Evolutionary conservation across 2,797 vertebrate genomes (phyloP).

Genomic region (Cacajao melanocephalus): DNA sequence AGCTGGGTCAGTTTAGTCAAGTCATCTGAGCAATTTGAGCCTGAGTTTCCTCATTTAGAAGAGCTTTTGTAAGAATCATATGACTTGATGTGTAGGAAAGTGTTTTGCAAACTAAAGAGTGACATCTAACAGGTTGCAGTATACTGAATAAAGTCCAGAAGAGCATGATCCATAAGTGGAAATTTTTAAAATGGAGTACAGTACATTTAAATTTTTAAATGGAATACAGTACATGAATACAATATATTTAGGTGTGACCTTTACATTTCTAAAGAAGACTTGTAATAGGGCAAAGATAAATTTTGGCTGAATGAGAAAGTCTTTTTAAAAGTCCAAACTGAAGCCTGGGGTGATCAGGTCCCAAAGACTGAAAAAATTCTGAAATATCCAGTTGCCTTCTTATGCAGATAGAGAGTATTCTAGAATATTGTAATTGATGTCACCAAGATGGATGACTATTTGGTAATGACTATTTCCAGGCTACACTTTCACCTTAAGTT

Average conservation of each 20-base stretch:
- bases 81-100: not conserved
- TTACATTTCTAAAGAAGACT: not conserved
- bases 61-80: not conserved
- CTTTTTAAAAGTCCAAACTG: not conserved
- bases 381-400: not conserved
- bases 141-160: not conserved
- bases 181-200: not conserved
- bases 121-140: not conserved
- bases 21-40: not conserved
- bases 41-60: conserved; percentile 4
- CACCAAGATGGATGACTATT: not conserved
- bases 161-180: not conserved
- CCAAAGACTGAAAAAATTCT: not conserved
- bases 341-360: not conserved
- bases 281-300: not conserved
- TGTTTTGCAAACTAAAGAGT: not conserved
- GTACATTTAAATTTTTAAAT: too few relatives aligned
- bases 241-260: not conserved
- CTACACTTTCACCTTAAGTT: not conserved
- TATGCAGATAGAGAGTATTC: not conserved
- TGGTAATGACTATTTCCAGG: not conserved
- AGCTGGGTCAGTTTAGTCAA: not conserved
- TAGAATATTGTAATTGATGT: not conserved
- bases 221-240: too few relatives aligned
- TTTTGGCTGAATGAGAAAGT: not conserved